Conservation (phyloP, 1,140 invertebrate species). For the Lutraria rhynchaena region DNA sequence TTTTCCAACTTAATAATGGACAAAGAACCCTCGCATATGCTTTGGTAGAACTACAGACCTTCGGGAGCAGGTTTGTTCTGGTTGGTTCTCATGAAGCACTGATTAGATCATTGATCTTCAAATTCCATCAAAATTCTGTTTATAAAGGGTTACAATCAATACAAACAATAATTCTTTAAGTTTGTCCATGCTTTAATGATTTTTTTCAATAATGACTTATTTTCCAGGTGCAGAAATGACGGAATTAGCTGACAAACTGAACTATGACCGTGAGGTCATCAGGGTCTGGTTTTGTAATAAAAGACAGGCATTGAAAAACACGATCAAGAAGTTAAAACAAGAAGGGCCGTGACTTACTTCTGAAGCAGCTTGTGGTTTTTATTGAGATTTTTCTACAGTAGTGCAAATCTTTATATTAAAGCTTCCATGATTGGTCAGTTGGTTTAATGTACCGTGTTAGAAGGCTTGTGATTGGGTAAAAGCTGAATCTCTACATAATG, state of each 20-base stretch:
- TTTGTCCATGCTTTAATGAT: too few relatives aligned
- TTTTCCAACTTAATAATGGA: too few relatives aligned
- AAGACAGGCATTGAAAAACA: conserved; percentile 97
- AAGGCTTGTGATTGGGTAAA: conserved; percentile 26
- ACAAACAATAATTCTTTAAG: too few relatives aligned
- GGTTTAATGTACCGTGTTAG: neutral
- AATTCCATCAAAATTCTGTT: too few relatives aligned
- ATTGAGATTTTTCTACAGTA: neutral
- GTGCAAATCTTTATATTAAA: neutral
- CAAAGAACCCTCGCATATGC: too few relatives aligned
- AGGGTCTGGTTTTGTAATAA: conserved; percentile 99
- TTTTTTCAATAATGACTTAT: too few relatives aligned
- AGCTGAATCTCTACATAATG: conserved; percentile 26
- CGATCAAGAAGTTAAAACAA: conserved; percentile 85
- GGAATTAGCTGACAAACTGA: conserved; percentile 95
- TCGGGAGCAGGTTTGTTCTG: too few relatives aligned
- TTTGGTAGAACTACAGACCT: too few relatives aligned
- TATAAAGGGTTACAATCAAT: too few relatives aligned
- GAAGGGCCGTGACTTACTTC: conserved; percentile 68
- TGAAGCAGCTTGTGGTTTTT: neutral
- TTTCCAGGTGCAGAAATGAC: conserved; percentile 95
- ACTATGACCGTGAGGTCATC: conserved; percentile 98
- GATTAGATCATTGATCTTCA: too few relatives aligned
- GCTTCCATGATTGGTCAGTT: conserved; percentile 18
- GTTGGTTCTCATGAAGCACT: too few relatives aligned